A percentile compares a stretch with the other conserved stretches of the same genome.
These are phyloP conservation scores for Rhyacichthys aspro DNA, from an alignment of 2,797 vertebrate species.

Conservation along the genomic window DNA sequence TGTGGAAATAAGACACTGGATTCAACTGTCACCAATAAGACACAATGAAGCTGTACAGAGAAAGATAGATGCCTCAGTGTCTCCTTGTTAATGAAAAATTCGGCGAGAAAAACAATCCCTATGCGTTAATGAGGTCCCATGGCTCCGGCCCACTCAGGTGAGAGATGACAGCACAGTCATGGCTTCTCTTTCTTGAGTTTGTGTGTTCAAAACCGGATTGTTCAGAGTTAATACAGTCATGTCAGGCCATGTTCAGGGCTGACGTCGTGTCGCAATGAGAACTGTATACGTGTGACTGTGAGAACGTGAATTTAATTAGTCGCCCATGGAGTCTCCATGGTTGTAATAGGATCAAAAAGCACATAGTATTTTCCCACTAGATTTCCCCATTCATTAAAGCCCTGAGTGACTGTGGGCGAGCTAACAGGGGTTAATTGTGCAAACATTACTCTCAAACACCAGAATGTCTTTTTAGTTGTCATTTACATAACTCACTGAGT, in stretches of 20 bases:
- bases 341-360: neutral
- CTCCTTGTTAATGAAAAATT: slow-evolving; percentile 21
- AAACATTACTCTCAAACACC: slow-evolving; percentile 42
- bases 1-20: slow-evolving; percentile 47
- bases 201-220: slow-evolving; percentile 18
- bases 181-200: slow-evolving; percentile 31
- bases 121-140: slow-evolving; percentile 66
- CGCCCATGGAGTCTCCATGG: neutral
- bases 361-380: neutral
- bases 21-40: slow-evolving; percentile 27
- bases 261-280: no score
- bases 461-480: slow-evolving; percentile 5
- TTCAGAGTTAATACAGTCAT: neutral
- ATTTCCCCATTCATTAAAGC: slow-evolving; percentile 23
- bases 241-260: neutral
- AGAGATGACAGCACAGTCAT: slow-evolving; percentile 30
- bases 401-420: neutral
- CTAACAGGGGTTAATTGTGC: slow-evolving; percentile 2
- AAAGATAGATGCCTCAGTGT: slow-evolving; percentile 28
- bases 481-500: no score
- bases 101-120: slow-evolving; percentile 20
- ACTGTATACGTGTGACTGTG: no score
- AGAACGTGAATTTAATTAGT: no score
- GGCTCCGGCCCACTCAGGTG: slow-evolving; percentile 13
- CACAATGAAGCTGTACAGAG: slow-evolving; percentile 25